Conservation (phyloP, 2,888 invertebrate genomes). For the Allolobophora icterica region DNA sequence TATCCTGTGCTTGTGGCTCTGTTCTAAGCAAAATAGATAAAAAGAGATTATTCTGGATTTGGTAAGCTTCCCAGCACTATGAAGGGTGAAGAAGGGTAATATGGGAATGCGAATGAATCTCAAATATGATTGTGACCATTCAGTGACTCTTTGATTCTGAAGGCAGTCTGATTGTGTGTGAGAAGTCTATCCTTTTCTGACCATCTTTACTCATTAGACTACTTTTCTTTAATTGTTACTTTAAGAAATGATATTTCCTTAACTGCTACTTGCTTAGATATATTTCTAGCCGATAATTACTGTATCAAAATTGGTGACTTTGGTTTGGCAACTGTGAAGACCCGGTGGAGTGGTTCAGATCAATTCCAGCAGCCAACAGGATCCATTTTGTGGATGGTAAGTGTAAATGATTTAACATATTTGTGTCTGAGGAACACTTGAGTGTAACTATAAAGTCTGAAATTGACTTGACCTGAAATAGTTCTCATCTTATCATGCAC, state of each 20-base stretch:
- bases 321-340: slow-evolving; percentile 96
- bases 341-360: slow-evolving; percentile 88
- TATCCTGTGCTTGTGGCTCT: too few species aligned
- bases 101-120: not conserved
- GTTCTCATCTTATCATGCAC: not conserved
- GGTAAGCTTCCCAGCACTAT: too few species aligned
- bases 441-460: not conserved
- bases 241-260: not conserved
- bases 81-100: not conserved
- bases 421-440: not conserved
- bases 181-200: not conserved
- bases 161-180: not conserved
- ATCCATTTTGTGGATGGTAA: slow-evolving; percentile 95
- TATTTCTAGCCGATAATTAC: slow-evolving; percentile 94
- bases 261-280: slow-evolving; percentile 70
- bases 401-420: slow-evolving; percentile 34
- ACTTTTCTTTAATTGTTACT: not conserved
- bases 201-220: not conserved
- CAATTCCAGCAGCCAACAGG: slow-evolving; percentile 77
- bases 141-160: not conserved
- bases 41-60: too few species aligned
- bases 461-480: not conserved
- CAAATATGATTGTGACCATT: not conserved
- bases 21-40: too few species aligned
- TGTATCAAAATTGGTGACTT: slow-evolving; percentile 99